Conservation (phyloP, 2,888 invertebrate species). For the Dryococelus australis region DNA sequence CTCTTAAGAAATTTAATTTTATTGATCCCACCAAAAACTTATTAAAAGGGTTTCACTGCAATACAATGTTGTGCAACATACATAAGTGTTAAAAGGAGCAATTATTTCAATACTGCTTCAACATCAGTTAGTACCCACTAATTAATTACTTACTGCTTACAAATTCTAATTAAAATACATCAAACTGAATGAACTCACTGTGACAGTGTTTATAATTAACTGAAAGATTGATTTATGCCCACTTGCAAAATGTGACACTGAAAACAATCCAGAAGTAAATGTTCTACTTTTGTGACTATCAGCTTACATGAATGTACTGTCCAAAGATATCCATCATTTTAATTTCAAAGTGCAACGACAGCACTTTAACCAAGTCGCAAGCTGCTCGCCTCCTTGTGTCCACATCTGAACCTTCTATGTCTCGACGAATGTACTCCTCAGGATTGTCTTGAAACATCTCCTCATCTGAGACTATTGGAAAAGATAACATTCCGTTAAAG, state of each 20-base stretch:
- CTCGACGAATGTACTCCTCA: slow-evolving; percentile 94
- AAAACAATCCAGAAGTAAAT: background rate
- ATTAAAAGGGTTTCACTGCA: too few species aligned
- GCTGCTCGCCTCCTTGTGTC: slow-evolving; percentile 96
- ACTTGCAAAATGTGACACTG: background rate
- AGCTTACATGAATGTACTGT: slow-evolving; percentile 79
- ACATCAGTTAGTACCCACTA: too few species aligned
- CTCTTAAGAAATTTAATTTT: too few species aligned
- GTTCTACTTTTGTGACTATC: background rate
- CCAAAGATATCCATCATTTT: slow-evolving; percentile 89
- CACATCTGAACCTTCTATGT: slow-evolving; percentile 98
- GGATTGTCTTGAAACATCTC: slow-evolving; percentile 98
- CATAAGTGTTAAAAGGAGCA: too few species aligned
- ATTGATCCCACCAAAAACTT: too few species aligned
- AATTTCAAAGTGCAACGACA: slow-evolving; percentile 87
- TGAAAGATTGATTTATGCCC: too few species aligned
- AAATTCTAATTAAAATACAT: too few species aligned
- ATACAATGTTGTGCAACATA: too few species aligned
- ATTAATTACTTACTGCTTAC: too few species aligned
- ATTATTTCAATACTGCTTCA: too few species aligned
- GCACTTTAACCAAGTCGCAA: slow-evolving; percentile 93
- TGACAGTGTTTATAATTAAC: too few species aligned
- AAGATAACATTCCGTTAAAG: background rate
- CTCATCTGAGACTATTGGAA: slow-evolving; percentile 81
- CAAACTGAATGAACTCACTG: too few species aligned